A percentile compares a stretch with the other conserved stretches of the same genome.
Evolutionary conservation across 2,797 vertebrate species (phyloP).

Genomic region (Pseudochirops cupreus): DNA sequence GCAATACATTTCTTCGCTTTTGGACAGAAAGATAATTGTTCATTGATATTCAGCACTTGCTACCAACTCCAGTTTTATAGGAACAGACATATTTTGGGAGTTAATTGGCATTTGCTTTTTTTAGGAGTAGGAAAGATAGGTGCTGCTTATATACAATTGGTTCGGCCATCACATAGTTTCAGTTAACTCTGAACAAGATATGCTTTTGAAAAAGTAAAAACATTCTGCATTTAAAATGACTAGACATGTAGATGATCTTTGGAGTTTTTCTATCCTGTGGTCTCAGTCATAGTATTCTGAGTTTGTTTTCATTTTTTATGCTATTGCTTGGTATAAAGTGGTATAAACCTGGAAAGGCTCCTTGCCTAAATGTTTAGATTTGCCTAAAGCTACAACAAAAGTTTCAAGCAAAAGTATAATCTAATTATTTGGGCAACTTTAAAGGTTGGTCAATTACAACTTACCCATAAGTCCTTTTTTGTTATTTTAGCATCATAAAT

Average conservation of each 20-base stretch:
- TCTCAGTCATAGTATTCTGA: conserved; percentile 51
- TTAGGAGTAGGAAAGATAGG: conserved; percentile 7
- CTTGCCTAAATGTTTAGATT: conserved; percentile 79
- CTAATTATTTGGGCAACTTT: conserved; percentile 81
- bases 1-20: neutral
- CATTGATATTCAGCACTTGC: neutral
- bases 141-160: conserved; percentile 20
- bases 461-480: conserved; percentile 84
- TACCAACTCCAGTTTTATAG: neutral
- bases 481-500: conserved; percentile 88
- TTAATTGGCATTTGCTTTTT: neutral
- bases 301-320: conserved; percentile 75
- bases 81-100: neutral
- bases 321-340: conserved; percentile 47
- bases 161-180: conserved; percentile 18
- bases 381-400: conserved; percentile 77
- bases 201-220: conserved; percentile 49
- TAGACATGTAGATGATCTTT: conserved; percentile 3
- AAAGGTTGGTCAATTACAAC: conserved; percentile 85
- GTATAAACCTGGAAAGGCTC: conserved; percentile 61
- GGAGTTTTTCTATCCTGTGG: conserved; percentile 7
- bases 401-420: conserved; percentile 81
- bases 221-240: conserved; percentile 64
- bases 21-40: neutral
- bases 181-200: conserved; percentile 32